Conservation (phyloP, 2,797 vertebrate species). For the Pagetopsis macropterus region DNA sequence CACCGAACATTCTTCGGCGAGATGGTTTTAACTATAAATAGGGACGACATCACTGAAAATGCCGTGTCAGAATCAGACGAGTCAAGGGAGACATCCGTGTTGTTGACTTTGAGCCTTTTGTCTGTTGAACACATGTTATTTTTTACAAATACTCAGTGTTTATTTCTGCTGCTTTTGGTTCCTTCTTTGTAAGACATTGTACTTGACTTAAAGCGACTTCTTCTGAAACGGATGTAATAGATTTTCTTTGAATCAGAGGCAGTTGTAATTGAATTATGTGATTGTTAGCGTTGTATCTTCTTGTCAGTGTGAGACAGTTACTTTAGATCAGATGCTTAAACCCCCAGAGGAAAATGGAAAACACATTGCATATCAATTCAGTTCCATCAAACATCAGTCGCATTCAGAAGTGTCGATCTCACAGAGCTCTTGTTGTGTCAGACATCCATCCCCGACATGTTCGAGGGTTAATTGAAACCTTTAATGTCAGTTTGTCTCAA, state of each 20-base stretch:
- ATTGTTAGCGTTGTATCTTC: slow-evolving; percentile 69
- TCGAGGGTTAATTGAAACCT: slow-evolving; percentile 34
- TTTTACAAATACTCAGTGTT: slow-evolving; percentile 63
- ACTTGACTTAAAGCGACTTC: slow-evolving; percentile 49
- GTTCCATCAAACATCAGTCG: slow-evolving; percentile 36
- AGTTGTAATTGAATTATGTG: slow-evolving; percentile 61
- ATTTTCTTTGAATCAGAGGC: slow-evolving; percentile 67
- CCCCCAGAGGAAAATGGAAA: slow-evolving; percentile 65
- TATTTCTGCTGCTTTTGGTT: slow-evolving; percentile 67
- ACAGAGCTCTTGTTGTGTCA: slow-evolving; percentile 35
- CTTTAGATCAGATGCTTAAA: slow-evolving; percentile 67
- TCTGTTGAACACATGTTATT: slow-evolving; percentile 60
- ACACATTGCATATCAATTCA: slow-evolving; percentile 11
- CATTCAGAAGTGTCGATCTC: slow-evolving; percentile 28
- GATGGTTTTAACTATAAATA: slow-evolving; percentile 77
- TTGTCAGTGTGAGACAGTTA: slow-evolving; percentile 68
- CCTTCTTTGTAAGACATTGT: slow-evolving; percentile 67
- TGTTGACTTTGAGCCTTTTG: slow-evolving; percentile 68
- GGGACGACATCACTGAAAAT: slow-evolving; percentile 66
- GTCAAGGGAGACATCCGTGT: slow-evolving; percentile 57
- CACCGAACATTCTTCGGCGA: slow-evolving; percentile 66
- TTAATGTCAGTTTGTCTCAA: slow-evolving; percentile 52
- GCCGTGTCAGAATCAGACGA: slow-evolving; percentile 61
- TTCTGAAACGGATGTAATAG: slow-evolving; percentile 54
- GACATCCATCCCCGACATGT: slow-evolving; percentile 28